A percentile compares a stretch with the other conserved stretches of the same genome.
Conservation (phyloP, 2,888 invertebrate species). For the Chymomyza fuscimana region DNA sequence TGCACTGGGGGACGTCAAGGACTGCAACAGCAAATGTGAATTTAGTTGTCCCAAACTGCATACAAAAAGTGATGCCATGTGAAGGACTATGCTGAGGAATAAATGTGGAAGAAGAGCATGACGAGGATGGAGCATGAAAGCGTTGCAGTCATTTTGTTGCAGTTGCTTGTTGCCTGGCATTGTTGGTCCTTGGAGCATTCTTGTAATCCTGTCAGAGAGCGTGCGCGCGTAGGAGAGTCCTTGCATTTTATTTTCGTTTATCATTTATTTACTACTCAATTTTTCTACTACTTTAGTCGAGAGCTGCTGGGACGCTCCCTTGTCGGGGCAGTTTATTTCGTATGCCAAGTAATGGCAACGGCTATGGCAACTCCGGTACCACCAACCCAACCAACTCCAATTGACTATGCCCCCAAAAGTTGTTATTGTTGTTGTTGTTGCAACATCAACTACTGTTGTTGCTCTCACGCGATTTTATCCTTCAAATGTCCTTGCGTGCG, state of each 20-base stretch:
- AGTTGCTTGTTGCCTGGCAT: constrained; percentile 28
- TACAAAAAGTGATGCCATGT: not conserved
- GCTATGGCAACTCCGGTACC: constrained; percentile 63
- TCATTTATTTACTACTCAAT: constrained; percentile 77
- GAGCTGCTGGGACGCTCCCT: constrained; percentile 28
- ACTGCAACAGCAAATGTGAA: constrained; percentile 59
- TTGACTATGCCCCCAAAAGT: not conserved
- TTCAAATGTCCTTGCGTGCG: constrained; percentile 78
- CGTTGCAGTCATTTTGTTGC: constrained; percentile 32
- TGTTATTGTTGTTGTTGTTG: constrained; percentile 26
- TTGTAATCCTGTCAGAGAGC: constrained; percentile 70
- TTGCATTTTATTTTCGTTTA: constrained; percentile 76
- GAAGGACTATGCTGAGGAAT: constrained; percentile 27
- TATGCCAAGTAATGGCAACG: constrained; percentile 73
- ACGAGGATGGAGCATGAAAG: constrained; percentile 23
- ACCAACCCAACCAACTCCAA: constrained; percentile 4
- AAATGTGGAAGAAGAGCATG: constrained; percentile 15
- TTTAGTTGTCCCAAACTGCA: constrained; percentile 58
- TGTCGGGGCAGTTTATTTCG: constrained; percentile 67
- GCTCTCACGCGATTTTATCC: constrained; percentile 74
- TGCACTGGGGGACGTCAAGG: constrained; percentile 3
- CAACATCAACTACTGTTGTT: constrained; percentile 27
- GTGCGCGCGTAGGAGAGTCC: constrained; percentile 52
- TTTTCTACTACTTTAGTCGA: constrained; percentile 73
- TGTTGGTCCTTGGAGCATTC: constrained; percentile 67